Conservation (phyloP, 2,888 invertebrate genomes). For the Trypoxylon attenuatum region DNA sequence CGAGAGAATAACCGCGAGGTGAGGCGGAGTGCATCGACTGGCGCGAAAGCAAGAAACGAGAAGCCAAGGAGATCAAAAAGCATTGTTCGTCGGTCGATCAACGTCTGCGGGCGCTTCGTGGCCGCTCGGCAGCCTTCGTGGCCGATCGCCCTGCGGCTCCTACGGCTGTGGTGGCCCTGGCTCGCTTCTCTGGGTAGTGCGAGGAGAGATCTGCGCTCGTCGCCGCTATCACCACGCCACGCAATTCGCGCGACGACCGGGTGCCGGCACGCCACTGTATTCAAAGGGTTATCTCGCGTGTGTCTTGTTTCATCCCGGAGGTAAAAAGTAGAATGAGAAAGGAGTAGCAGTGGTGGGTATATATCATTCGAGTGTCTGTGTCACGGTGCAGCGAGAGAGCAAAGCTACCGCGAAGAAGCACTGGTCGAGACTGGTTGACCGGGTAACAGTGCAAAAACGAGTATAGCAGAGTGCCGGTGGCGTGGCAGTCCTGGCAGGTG, state of each 20-base stretch:
- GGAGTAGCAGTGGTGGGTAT: no score
- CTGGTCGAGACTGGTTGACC: neutral
- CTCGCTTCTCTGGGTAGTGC: constrained; percentile 27
- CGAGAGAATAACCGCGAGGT: no score
- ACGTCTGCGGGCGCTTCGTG: constrained; percentile 47
- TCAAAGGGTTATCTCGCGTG: constrained; percentile 8
- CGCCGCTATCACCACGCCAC: no score
- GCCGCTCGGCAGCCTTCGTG: constrained; percentile 54
- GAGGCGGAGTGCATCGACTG: constrained; percentile 2
- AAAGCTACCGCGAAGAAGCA: neutral
- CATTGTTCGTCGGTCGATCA: constrained; percentile 59
- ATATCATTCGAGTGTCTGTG: no score
- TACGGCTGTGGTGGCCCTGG: constrained; percentile 31
- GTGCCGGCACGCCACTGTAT: constrained; percentile 12
- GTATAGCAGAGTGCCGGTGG: neutral
- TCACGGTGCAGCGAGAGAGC: neutral
- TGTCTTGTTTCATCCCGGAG: neutral
- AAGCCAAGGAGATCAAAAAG: constrained; percentile 12
- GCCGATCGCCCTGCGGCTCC: constrained; percentile 41
- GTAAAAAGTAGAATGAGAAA: no score
- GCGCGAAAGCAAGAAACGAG: constrained; percentile 31
- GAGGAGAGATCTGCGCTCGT: constrained; percentile 20
- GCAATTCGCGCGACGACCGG: constrained; percentile 14
- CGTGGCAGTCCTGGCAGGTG: no score
- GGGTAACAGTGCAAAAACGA: neutral